phyloP scores from a whole-genome alignment of 37 sponge, comb jelly and placozoan genomes.

The Geodia barretti region DNA sequence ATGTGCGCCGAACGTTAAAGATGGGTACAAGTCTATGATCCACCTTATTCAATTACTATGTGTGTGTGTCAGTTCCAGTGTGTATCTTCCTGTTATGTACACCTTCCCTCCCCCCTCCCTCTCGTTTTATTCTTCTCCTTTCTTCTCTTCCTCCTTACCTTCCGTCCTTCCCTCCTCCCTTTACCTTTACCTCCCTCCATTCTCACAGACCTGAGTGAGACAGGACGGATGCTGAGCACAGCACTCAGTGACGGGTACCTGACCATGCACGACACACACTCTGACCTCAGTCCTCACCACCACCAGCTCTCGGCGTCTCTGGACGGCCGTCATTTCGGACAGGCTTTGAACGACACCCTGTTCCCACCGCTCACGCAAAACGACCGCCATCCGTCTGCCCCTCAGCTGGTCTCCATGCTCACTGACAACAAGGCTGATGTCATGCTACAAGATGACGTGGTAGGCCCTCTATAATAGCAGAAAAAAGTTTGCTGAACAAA shows the following conservation, averaged over 20 bases:
- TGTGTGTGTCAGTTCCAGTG: too few relatives aligned
- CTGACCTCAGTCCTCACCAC: neutral
- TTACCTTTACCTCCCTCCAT: too few relatives aligned
- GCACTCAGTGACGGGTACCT: conserved; percentile 65
- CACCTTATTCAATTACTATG: too few relatives aligned
- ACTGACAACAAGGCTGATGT: conserved; percentile 18
- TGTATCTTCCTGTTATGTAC: conserved; percentile 7
- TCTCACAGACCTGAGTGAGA: conserved; percentile 50
- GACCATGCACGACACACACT: conserved; percentile 8
- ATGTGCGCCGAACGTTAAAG: too few relatives aligned
- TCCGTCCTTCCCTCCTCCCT: too few relatives aligned
- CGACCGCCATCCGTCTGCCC: conserved; percentile 74
- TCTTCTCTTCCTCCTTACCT: too few relatives aligned
- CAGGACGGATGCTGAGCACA: conserved; percentile 45
- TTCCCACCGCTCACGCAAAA: conserved; percentile 43
- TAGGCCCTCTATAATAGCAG: neutral
- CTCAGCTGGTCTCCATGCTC: conserved; percentile 59
- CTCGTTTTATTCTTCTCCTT: too few relatives aligned
- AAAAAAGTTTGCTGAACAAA: neutral
- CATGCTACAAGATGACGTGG: neutral
- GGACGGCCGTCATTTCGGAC: neutral
- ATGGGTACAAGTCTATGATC: too few relatives aligned
- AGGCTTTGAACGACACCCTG: conserved; percentile 31
- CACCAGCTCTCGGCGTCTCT: neutral
- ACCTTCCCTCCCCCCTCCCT: too few relatives aligned